Conservation (phyloP, 2,888 invertebrate genomes). For the Linnaemya vulpina region DNA sequence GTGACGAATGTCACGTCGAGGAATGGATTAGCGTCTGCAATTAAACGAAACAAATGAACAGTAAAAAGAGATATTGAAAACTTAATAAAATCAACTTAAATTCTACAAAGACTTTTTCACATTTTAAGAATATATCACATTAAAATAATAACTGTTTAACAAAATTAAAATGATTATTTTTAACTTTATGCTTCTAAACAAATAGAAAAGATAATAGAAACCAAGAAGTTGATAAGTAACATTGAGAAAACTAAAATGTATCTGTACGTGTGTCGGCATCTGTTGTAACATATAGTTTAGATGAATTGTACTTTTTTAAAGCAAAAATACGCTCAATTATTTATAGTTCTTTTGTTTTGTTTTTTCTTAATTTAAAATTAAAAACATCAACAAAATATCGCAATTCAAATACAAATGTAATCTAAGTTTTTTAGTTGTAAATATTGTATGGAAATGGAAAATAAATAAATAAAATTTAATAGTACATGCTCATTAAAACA, state of each 20-base stretch:
- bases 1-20: constrained; percentile 92
- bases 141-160: constrained; percentile 32
- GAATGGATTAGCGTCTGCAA: constrained; percentile 97
- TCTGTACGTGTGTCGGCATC: constrained; percentile 26
- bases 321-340: constrained; percentile 10
- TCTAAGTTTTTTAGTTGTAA: constrained; percentile 50
- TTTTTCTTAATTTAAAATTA: constrained; percentile 24
- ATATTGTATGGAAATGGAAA: constrained; percentile 46
- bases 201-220: constrained; percentile 8
- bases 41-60: constrained; percentile 81
- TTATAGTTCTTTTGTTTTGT: constrained; percentile 15
- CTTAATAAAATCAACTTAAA: constrained; percentile 45
- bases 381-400: background rate
- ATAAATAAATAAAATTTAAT: constrained; percentile 39
- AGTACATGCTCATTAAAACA: constrained; percentile 44
- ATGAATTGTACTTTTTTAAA: constrained; percentile 60
- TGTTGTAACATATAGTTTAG: constrained; percentile 67
- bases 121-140: constrained; percentile 23
- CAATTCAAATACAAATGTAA: constrained; percentile 12
- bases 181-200: constrained; percentile 37
- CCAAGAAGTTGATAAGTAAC: background rate
- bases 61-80: constrained; percentile 23
- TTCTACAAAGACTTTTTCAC: constrained; percentile 63
- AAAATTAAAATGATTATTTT: constrained; percentile 48
- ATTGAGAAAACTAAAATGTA: constrained; percentile 28